Percentiles rank a stretch among this genome's conserved stretches.
Evolutionary conservation across 1,140 invertebrate genomes (phyloP).

Genomic region (Drosophila repleta): DNA sequence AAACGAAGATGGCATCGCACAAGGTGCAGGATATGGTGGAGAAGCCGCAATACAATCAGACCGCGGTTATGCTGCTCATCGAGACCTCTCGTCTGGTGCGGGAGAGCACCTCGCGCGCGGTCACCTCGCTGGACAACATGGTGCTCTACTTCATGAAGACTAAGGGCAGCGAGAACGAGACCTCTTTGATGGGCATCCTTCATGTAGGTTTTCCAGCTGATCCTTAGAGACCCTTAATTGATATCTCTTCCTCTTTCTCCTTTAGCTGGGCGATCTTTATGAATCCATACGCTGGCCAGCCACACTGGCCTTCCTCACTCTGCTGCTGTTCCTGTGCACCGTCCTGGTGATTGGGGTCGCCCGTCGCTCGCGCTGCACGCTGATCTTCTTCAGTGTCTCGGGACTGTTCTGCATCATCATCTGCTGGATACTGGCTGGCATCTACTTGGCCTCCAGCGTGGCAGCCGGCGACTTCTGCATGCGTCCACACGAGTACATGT

Average conservation of each 20-base stretch:
- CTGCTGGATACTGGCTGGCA: conserved; percentile 90
- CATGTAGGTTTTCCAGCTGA: conserved; percentile 83
- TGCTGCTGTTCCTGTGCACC: conserved; percentile 91
- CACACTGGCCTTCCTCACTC: conserved; percentile 91
- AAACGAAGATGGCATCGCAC: conserved; percentile 83
- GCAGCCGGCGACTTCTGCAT: conserved; percentile 90
- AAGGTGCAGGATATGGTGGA: conserved; percentile 90
- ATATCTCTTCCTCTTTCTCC: neutral
- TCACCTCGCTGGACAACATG: conserved; percentile 84
- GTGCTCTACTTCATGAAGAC: conserved; percentile 90
- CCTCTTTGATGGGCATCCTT: conserved; percentile 87
- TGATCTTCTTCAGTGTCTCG: conserved; percentile 91
- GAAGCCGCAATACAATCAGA: conserved; percentile 89
- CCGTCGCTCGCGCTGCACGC: conserved; percentile 91
- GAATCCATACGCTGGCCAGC: conserved; percentile 90
- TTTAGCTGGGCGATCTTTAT: conserved; percentile 85
- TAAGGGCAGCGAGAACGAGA: conserved; percentile 86
- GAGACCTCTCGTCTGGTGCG: conserved; percentile 87
- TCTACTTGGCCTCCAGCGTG: conserved; percentile 90
- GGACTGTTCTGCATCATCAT: conserved; percentile 92
- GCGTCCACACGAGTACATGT: conserved; percentile 86
- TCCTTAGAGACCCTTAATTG: neutral
- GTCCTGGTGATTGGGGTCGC: conserved; percentile 92
- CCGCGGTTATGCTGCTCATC: conserved; percentile 87
- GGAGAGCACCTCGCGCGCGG: conserved; percentile 88